Evolutionary conservation across 2,888 invertebrate genomes (phyloP), one percentile per base, ranked within the genome.

Genomic region (Drosophila kanekoi): DNA sequence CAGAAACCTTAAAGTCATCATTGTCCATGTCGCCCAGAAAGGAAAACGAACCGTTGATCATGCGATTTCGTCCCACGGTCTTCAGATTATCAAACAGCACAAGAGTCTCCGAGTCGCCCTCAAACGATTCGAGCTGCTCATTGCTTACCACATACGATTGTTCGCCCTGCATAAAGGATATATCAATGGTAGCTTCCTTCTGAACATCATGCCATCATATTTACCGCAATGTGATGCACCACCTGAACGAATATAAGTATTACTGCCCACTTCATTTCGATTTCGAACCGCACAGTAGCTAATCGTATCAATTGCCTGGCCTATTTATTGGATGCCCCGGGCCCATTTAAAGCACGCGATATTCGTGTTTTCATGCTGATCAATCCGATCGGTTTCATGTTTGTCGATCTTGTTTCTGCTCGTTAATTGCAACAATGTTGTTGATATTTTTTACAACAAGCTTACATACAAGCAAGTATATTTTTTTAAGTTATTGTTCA

Each of bases 21-120:
- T 88, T 79, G 65, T 76, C 73, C 91, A 90, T 84, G 23, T 89
- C 89, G 1, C 83, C 87, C 1, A 49, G 0, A 18, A 90, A 79
- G 4, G 18, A 67, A 0, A 90, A 69, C 4, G 89, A 77, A 0
- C 90, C 90, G 56, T 90, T 90, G 4, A 90, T 54, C 0, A 77
- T 74, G n/a, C 81, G 82, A 1, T 88, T 79, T 1, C 89, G 84
- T 18, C 87, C 84, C 0, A 88, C 32, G 0, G 77, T 79, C 23
- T 81, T 67, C 16, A 90, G 51, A 0, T 48, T 45, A 11, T 72
- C 71, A 16, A 84, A 83, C 0, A 60, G 5, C 1, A 89, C 77
- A 1, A 87, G 48, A 1, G 90, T 87, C 32, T 90, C 82, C 1
- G 63, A 62, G 1, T 87, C 79, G 28, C 87, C 88, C 32, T 80